These are phyloP conservation scores for Cosmia pyralina DNA, from an alignment of 2,888 invertebrate species.

Conservation along the genomic window DNA sequence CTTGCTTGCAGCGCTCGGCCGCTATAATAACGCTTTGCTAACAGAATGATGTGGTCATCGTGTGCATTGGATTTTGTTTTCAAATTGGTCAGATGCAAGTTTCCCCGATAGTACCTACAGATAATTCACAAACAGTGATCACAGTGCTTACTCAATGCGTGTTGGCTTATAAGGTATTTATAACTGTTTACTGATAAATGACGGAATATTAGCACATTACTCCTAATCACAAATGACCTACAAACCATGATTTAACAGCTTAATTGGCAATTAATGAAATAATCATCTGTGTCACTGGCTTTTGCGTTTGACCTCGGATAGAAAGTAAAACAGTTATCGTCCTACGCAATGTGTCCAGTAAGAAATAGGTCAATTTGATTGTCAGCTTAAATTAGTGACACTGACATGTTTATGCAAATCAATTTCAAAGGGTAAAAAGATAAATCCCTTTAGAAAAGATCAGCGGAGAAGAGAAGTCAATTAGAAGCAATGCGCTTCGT, in stretches of 20 bases:
- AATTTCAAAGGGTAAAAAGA: conserved; percentile 16
- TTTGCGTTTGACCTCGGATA: conserved; percentile 27
- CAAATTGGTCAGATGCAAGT: too few relatives aligned
- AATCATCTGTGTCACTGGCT: conserved; percentile 27
- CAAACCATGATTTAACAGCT: conserved; percentile 6
- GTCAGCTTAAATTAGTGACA: conserved; percentile 15
- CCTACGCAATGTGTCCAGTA: conserved; percentile 38
- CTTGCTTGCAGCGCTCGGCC: too few relatives aligned
- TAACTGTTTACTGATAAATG: not conserved
- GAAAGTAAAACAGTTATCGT: conserved; percentile 27
- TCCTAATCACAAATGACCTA: conserved; percentile 2
- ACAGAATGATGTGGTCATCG: too few relatives aligned
- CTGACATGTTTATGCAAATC: conserved; percentile 30
- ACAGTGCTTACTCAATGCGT: too few relatives aligned
- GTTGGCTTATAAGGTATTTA: too few relatives aligned
- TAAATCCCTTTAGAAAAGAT: not conserved
- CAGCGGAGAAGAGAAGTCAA: not conserved
- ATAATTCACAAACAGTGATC: too few relatives aligned
- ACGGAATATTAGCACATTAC: not conserved
- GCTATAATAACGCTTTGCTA: too few relatives aligned
- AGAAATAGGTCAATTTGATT: conserved; percentile 41
- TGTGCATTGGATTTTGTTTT: too few relatives aligned
- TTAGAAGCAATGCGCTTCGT: too few relatives aligned
- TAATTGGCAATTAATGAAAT: conserved; percentile 17
- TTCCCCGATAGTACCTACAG: too few relatives aligned